Percentiles rank a stretch among this genome's conserved stretches.
Evolutionary conservation across 2,888 invertebrate species (phyloP).

Genomic region (Macrophya annulata): DNA sequence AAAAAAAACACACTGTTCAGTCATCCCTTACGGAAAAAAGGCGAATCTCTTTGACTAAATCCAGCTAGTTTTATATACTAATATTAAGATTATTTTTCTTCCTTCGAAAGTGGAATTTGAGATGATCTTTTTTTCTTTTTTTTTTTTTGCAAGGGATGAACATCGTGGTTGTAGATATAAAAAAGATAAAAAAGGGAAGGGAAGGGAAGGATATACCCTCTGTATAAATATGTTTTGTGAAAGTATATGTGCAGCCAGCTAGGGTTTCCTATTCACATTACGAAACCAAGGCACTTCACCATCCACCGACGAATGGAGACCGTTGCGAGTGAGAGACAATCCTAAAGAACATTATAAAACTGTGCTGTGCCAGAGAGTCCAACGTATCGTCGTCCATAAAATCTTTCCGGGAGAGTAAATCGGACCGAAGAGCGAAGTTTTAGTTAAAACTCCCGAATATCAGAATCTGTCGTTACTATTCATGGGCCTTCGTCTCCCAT

Average conservation of each 20-base stretch:
- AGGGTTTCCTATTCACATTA: slow-evolving; percentile 45
- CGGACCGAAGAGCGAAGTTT: slow-evolving; percentile 25
- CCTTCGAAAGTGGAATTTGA: neutral
- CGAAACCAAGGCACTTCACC: slow-evolving; percentile 29
- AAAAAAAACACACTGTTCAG: too few relatives aligned
- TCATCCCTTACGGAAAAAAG: too few relatives aligned
- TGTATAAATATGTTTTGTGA: slow-evolving; percentile 41
- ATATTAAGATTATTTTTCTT: neutral
- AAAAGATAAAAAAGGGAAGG: too few relatives aligned
- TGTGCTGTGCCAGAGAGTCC: slow-evolving; percentile 37
- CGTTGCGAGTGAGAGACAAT: slow-evolving; percentile 39
- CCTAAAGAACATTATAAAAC: slow-evolving; percentile 37
- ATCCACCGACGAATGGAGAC: neutral
- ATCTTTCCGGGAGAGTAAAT: slow-evolving; percentile 46
- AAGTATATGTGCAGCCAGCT: slow-evolving; percentile 35
- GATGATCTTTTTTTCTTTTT: neutral
- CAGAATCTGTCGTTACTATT: slow-evolving; percentile 50
- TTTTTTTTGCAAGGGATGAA: neutral
- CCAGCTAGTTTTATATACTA: neutral
- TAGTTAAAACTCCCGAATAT: slow-evolving; percentile 39
- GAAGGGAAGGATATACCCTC: slow-evolving; percentile 9
- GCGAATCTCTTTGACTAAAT: too few relatives aligned
- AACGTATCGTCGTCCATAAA: slow-evolving; percentile 46
- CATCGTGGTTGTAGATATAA: neutral
- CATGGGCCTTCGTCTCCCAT: slow-evolving; percentile 51